A percentile compares a stretch with the other conserved stretches of the same genome.
These are phyloP conservation scores for Dendronephthya gigantea DNA, from an alignment of 64 coral and sea anemone genomes.

Conservation along the genomic window DNA sequence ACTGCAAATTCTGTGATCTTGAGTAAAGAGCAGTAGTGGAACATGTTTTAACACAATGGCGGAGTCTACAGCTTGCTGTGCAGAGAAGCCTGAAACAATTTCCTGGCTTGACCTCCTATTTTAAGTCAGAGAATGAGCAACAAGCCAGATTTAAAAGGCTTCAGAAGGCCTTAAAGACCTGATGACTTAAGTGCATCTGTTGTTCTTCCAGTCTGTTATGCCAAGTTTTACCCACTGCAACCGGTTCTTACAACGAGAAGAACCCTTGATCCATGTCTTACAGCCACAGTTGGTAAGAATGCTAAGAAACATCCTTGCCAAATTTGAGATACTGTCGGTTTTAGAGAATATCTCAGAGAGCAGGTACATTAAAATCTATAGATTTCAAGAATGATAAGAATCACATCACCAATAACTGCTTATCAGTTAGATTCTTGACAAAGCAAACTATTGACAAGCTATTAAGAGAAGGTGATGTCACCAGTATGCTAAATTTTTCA, in stretches of 20 bases:
- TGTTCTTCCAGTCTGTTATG: not conserved
- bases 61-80: conserved; percentile 25
- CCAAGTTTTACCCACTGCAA: not conserved
- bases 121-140: not conserved
- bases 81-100: conserved; percentile 18
- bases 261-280: not conserved
- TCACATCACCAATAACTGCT: not conserved
- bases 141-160: not conserved
- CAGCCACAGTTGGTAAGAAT: not conserved
- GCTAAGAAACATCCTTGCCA: not conserved
- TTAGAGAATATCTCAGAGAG: not conserved
- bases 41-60: conserved; percentile 23
- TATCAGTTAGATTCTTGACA: conserved; percentile 19
- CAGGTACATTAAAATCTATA: conserved; percentile 16
- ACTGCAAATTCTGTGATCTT: conserved; percentile 28
- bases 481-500: conserved; percentile 11
- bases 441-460: conserved; percentile 3
- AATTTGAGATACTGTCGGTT: not conserved
- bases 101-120: conserved; percentile 23
- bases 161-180: not conserved
- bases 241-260: not conserved
- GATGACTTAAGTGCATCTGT: not conserved
- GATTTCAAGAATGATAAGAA: conserved; percentile 9
- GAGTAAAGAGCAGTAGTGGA: conserved; percentile 27
- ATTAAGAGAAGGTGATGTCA: not conserved